A percentile compares a stretch with the other conserved stretches of the same genome.
These are phyloP conservation scores for Xyliphius kryptos DNA, from an alignment of 2,113 vertebrate species.

Conservation along the genomic window DNA sequence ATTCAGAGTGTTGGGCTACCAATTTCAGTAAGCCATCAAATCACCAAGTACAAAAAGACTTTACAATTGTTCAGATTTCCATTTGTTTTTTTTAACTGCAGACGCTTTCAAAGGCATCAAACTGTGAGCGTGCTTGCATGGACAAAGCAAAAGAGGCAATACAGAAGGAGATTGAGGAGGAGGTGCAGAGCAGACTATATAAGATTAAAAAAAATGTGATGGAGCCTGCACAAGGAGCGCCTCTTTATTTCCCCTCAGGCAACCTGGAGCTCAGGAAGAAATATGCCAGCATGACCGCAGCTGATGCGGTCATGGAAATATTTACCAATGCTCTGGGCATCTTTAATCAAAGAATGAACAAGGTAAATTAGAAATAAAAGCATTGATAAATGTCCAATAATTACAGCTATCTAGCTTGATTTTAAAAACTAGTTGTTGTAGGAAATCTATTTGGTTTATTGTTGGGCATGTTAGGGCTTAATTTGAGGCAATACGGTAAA, in stretches of 20 bases:
- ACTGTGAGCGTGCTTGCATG: conserved; percentile 42
- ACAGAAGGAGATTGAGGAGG: conserved; percentile 63
- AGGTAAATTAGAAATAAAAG: conserved; percentile 45
- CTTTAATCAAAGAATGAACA: conserved; percentile 55
- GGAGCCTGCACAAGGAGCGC: conserved; percentile 47
- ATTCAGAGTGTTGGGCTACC: conserved; percentile 62
- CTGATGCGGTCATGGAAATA: conserved; percentile 58
- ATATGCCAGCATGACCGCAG: conserved; percentile 51
- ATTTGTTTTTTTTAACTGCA: conserved; percentile 29
- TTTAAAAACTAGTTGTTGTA: not conserved
- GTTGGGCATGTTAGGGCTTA: too few species aligned
- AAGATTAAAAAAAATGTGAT: conserved; percentile 62
- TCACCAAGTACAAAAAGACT: not conserved
- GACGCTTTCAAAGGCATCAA: conserved; percentile 52
- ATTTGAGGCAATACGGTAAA: too few species aligned
- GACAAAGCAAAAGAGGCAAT: conserved; percentile 52
- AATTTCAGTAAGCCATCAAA: conserved; percentile 54
- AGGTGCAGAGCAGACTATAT: conserved; percentile 50
- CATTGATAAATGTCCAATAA: too few species aligned
- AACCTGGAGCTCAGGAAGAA: conserved; percentile 59
- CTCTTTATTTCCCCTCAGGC: conserved; percentile 42
- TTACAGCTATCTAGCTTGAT: not conserved
- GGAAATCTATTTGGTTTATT: too few species aligned
- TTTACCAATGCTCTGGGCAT: conserved; percentile 54
- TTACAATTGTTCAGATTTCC: not conserved